Evolutionary conservation across 2,113 vertebrate genomes (phyloP).

Genomic region (Sarotherodon lohbergeri): DNA sequence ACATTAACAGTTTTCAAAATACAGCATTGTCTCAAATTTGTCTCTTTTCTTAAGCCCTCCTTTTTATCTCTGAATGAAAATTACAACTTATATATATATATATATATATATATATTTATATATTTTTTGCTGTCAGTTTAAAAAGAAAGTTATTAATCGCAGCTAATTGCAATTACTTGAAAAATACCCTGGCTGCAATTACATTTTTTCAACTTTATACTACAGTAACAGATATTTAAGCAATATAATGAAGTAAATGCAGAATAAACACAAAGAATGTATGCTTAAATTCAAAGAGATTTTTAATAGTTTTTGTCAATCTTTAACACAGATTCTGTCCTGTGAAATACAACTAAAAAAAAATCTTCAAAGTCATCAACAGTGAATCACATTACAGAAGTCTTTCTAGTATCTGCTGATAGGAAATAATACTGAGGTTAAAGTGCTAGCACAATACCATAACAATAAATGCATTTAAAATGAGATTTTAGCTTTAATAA

Average conservation of each 20-base stretch:
- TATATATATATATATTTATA: background rate
- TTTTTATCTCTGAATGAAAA: too few relatives aligned
- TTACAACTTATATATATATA: too few relatives aligned
- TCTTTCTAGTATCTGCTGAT: background rate
- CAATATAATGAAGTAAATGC: background rate
- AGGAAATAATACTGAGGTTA: background rate
- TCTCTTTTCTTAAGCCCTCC: too few relatives aligned
- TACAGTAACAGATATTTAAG: background rate
- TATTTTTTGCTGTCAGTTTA: background rate
- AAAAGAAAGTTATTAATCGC: too few relatives aligned
- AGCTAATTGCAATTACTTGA: background rate
- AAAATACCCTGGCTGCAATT: background rate
- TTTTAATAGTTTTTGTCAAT: background rate
- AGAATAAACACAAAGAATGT: background rate
- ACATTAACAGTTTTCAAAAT: too few relatives aligned
- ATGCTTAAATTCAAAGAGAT: background rate
- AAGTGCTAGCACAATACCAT: background rate
- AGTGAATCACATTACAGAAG: background rate
- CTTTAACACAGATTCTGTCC: background rate
- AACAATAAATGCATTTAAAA: background rate
- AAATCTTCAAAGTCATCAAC: background rate
- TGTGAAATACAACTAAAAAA: background rate
- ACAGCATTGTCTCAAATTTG: too few relatives aligned
- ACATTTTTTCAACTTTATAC: background rate
- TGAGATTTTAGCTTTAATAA: background rate